Conservation (phyloP, 2,888 invertebrate species). For the Lycia hirtaria region DNA sequence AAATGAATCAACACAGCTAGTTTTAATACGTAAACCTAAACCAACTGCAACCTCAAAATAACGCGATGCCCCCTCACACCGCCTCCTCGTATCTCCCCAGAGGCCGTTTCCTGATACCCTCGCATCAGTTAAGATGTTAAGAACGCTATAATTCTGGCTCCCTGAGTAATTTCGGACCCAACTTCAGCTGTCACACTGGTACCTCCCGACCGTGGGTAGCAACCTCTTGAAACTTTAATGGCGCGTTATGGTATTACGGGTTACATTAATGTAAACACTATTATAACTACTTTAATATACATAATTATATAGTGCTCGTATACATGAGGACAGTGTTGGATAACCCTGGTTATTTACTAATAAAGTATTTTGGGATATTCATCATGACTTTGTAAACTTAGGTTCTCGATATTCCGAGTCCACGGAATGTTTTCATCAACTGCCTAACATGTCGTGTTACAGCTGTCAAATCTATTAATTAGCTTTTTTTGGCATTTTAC, state of each 20-base stretch:
- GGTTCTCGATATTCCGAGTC: too few species aligned
- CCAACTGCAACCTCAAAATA: not conserved
- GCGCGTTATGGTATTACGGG: constrained; percentile 5
- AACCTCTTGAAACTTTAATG: constrained; percentile 12
- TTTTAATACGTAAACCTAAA: too few species aligned
- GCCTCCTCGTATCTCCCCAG: constrained; percentile 5
- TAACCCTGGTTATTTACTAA: too few species aligned
- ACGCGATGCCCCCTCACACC: not conserved
- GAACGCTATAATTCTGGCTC: constrained; percentile 17
- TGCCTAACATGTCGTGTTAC: too few species aligned
- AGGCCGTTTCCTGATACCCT: constrained; percentile 15
- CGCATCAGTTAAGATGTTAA: constrained; percentile 25
- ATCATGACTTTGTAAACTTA: too few species aligned
- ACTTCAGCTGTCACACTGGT: constrained; percentile 15
- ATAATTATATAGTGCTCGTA: too few species aligned
- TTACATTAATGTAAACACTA: not conserved
- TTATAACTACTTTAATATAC: not conserved
- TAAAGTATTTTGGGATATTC: too few species aligned
- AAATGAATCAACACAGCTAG: too few species aligned
- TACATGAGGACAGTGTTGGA: too few species aligned
- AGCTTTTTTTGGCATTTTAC: too few species aligned
- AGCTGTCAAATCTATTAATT: too few species aligned
- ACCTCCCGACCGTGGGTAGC: not conserved
- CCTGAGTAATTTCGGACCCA: constrained; percentile 22
- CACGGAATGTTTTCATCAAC: too few species aligned